These are phyloP conservation scores for Eilema depressum DNA, from an alignment of 2,888 invertebrate species.

Conservation along the genomic window DNA sequence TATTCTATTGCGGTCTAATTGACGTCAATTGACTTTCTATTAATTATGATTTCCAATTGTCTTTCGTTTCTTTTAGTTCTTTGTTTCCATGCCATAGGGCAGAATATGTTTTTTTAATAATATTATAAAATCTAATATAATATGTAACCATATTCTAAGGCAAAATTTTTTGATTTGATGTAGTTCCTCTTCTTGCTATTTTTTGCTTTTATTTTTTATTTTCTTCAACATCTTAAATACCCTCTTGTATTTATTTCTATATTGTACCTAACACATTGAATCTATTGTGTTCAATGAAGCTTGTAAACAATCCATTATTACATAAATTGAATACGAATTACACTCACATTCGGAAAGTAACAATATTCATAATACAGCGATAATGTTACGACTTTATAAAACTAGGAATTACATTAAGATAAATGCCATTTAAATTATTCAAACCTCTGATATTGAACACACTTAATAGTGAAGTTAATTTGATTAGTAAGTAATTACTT, in stretches of 20 bases:
- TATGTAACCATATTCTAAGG: no score
- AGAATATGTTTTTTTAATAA: no score
- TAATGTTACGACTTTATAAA: conserved; percentile 3
- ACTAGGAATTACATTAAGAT: neutral
- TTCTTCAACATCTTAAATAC: neutral
- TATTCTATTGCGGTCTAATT: no score
- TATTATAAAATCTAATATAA: no score
- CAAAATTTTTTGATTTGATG: no score
- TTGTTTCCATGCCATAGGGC: neutral
- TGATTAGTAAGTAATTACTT: conserved; percentile 1
- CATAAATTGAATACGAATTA: neutral
- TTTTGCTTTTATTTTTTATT: neutral
- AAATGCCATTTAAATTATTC: conserved; percentile 4
- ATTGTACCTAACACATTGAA: neutral
- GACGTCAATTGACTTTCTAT: neutral
- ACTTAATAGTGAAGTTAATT: conserved; percentile 8
- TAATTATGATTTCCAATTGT: neutral
- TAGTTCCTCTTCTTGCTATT: neutral
- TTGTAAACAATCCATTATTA: neutral
- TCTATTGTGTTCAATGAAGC: neutral
- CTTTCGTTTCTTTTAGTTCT: neutral
- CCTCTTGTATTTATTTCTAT: neutral
- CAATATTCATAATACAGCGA: neutral
- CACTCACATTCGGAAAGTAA: conserved; percentile 1
- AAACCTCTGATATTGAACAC: neutral